Evolutionary conservation across 2,888 invertebrate genomes (phyloP).

Genomic region (Myathropa florea): DNA sequence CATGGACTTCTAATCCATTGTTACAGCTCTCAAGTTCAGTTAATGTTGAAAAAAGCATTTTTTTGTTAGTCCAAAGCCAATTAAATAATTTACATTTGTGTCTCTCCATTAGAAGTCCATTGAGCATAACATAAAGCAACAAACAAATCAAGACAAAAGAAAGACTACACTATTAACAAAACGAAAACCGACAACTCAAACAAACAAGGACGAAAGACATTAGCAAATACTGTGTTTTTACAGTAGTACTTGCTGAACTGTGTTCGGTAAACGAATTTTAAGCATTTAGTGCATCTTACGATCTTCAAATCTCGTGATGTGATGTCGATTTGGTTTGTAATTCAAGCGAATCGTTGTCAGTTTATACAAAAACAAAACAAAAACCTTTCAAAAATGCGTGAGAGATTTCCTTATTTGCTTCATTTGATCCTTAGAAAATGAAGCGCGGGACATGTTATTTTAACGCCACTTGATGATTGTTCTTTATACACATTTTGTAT

Average conservation of each 20-base stretch:
- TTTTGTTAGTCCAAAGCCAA: constrained; percentile 5
- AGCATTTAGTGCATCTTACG: constrained; percentile 73
- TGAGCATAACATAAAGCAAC: constrained; percentile 18
- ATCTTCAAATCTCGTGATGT: constrained; percentile 7
- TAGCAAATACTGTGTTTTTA: constrained; percentile 2
- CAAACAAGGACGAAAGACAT: constrained; percentile 16
- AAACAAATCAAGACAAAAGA: constrained; percentile 37
- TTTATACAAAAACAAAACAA: not conserved
- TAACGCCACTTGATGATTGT: too few species aligned
- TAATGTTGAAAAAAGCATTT: not conserved
- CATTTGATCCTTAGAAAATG: not conserved
- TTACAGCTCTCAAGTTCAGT: not conserved
- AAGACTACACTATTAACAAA: constrained; percentile 33
- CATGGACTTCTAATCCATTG: constrained; percentile 60
- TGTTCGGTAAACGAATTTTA: constrained; percentile 79
- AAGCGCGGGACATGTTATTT: too few species aligned
- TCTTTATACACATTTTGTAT: too few species aligned
- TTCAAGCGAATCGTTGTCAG: not conserved
- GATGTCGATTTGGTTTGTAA: constrained; percentile 11
- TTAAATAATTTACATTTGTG: constrained; percentile 2
- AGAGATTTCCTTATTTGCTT: not conserved
- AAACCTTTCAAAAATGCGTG: not conserved
- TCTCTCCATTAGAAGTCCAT: constrained; percentile 50
- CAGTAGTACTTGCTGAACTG: constrained; percentile 6
- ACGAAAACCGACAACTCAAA: constrained; percentile 46